These are phyloP conservation scores for Oophaga sylvatica DNA, from an alignment of 2,797 vertebrate species.

Conservation along the genomic window DNA sequence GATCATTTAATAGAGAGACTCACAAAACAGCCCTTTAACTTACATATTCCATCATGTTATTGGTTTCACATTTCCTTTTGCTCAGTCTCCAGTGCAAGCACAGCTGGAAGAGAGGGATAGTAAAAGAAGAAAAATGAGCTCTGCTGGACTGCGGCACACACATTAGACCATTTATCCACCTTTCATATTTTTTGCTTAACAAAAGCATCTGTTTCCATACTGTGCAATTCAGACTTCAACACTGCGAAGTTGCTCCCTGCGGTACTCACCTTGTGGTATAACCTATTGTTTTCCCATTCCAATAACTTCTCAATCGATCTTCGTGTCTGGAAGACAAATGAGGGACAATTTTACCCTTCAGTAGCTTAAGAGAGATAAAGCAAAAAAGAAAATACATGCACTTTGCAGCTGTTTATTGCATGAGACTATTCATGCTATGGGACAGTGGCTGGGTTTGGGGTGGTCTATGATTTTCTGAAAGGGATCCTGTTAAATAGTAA, in stretches of 20 bases:
- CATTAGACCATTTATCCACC: conserved; percentile 85
- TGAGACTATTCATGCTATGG: conserved; percentile 75
- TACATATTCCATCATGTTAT: conserved; percentile 99
- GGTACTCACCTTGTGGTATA: conserved; percentile 96
- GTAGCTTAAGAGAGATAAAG: conserved; percentile 71
- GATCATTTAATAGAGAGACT: conserved; percentile 86
- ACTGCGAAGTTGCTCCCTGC: conserved; percentile 80
- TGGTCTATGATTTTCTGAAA: conserved; percentile 74
- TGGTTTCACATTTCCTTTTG: conserved; percentile 99
- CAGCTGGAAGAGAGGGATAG: conserved; percentile 86
- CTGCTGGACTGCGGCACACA: conserved; percentile 80
- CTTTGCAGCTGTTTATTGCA: conserved; percentile 81
- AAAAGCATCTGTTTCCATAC: conserved; percentile 99
- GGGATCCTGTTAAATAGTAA: conserved; percentile 67
- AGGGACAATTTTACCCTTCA: conserved; percentile 84
- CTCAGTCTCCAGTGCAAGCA: conserved; percentile 99
- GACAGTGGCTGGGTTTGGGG: conserved; percentile 82
- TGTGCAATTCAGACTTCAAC: conserved; percentile 90
- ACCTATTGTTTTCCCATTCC: conserved; percentile 99
- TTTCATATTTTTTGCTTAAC: conserved; percentile 91
- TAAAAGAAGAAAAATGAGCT: conserved; percentile 92
- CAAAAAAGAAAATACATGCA: conserved; percentile 66
- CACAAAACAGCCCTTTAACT: conserved; percentile 86
- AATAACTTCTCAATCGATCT: conserved; percentile 98
- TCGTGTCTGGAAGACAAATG: conserved; percentile 90